Evolutionary conservation across 1,140 invertebrate genomes (phyloP), one percentile per base, ranked within the genome.

Genomic region (Pseudachorutes palmiensis): DNA sequence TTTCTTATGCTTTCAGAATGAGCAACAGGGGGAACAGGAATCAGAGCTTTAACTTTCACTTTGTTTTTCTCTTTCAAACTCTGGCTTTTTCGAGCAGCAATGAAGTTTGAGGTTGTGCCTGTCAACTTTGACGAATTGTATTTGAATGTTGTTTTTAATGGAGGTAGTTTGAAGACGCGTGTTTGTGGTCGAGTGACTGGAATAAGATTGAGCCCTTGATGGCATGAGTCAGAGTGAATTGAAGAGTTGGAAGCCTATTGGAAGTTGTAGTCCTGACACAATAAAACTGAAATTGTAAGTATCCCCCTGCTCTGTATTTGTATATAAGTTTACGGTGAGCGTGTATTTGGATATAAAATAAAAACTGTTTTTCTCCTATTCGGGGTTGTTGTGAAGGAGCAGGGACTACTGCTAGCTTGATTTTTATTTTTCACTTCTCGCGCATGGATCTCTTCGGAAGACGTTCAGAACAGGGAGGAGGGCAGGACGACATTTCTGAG

Each of bases 221-320:
- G 12, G 12, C 14, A 55, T n/a, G 51, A 55, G 24, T 55, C 51
- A 9, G 9, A 14, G 12, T 14, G 24, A 45, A 45, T 45, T 55
- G 12, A 55, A 55, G 51, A 5, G 51, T 55, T 16, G 14, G 51
- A 55, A 55, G 24, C 9, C 9, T 5, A 5, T 55, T 16, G 51
- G 24, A 24, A 55, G 5, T 14, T 14, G 12, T 26, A 19, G 51
- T 41, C 36, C 19, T 19, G 36, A 41, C 36, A 41, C 36, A 41
- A 41, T 41, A 41, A 41, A 41, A n/a, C 36, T 45, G 19, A 45
- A 45, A 45, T 45, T 45, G 36, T 9, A 55, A 55, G 12, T 55
- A 55, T 55, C 51, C 51, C 24, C 51, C 51, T 55, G 3, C 12
- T 19, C 51, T 19, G 51, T 55, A 55, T 55, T 55, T 55, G 51